These are phyloP conservation scores for Lordiphosa andalusiaca DNA, from an alignment of 2,888 invertebrate genomes.

Conservation along the genomic window DNA sequence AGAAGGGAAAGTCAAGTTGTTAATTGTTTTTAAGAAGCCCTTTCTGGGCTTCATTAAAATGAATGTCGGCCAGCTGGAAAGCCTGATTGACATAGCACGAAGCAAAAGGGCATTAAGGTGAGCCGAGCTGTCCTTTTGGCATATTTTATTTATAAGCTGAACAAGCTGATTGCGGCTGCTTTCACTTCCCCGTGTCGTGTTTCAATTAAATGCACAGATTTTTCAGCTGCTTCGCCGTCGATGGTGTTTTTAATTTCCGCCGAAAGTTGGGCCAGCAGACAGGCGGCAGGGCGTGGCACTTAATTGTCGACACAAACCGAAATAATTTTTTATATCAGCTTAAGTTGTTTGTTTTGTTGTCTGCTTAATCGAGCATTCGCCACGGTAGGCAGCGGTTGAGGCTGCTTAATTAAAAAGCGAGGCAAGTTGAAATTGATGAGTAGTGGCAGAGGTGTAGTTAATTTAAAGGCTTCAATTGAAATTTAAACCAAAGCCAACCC, in stretches of 20 bases:
- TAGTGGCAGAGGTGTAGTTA: background rate
- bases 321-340: constrained; percentile 46
- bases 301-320: constrained; percentile 52
- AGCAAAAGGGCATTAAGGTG: constrained; percentile 37
- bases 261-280: constrained; percentile 15
- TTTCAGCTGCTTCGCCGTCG: constrained; percentile 31
- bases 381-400: constrained; percentile 4
- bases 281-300: constrained; percentile 42
- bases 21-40: constrained; percentile 65
- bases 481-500: too few relatives aligned
- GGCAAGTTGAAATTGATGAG: constrained; percentile 22
- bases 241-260: constrained; percentile 62
- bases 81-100: constrained; percentile 55
- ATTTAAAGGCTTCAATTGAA: background rate
- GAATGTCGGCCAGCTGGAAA: constrained; percentile 49
- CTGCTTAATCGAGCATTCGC: constrained; percentile 50
- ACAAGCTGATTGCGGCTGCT: constrained; percentile 41
- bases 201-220: constrained; percentile 69
- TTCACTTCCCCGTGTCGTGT: constrained; percentile 29
- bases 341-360: constrained; percentile 37
- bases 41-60: constrained; percentile 56
- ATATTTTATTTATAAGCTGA: constrained; percentile 62
- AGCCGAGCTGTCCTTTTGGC: constrained; percentile 35
- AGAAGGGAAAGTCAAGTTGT: constrained; percentile 48
- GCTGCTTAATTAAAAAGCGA: constrained; percentile 51